Evolutionary conservation across 2,888 invertebrate species (phyloP).

Genomic region (Mythimna loreyi): DNA sequence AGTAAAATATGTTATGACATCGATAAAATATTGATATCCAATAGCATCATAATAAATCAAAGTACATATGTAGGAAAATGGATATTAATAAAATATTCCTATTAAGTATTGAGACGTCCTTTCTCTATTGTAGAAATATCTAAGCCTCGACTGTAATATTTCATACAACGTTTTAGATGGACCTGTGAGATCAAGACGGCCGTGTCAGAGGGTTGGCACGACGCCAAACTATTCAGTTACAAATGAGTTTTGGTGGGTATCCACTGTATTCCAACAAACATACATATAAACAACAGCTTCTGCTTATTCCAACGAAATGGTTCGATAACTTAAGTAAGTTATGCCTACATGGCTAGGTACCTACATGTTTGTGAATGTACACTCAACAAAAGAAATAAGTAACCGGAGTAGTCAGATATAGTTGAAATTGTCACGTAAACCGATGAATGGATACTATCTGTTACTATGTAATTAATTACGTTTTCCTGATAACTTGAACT

Average conservation of each 20-base stretch:
- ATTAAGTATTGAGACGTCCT: constrained; percentile 7
- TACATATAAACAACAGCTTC: constrained; percentile 51
- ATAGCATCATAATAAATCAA: background rate
- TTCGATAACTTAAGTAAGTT: constrained; percentile 30
- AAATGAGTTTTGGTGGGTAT: constrained; percentile 72
- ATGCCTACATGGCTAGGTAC: background rate
- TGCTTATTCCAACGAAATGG: constrained; percentile 49
- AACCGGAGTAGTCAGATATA: too few species aligned
- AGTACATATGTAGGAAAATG: background rate
- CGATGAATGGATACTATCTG: too few species aligned
- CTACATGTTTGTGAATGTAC: background rate
- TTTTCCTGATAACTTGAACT: too few species aligned
- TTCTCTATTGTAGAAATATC: background rate
- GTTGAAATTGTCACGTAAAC: too few species aligned
- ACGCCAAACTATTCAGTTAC: constrained; percentile 80
- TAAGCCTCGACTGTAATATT: constrained; percentile 47
- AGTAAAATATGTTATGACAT: background rate
- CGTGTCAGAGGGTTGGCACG: constrained; percentile 76
- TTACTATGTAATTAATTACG: too few species aligned
- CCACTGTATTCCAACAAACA: constrained; percentile 41
- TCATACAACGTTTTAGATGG: constrained; percentile 70
- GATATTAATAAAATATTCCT: background rate
- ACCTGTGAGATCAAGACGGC: constrained; percentile 71
- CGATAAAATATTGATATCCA: background rate
- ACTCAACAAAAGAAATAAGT: too few species aligned